Conservation (phyloP, 2,888 invertebrate species). For the Euspilapteryx auroguttella region DNA sequence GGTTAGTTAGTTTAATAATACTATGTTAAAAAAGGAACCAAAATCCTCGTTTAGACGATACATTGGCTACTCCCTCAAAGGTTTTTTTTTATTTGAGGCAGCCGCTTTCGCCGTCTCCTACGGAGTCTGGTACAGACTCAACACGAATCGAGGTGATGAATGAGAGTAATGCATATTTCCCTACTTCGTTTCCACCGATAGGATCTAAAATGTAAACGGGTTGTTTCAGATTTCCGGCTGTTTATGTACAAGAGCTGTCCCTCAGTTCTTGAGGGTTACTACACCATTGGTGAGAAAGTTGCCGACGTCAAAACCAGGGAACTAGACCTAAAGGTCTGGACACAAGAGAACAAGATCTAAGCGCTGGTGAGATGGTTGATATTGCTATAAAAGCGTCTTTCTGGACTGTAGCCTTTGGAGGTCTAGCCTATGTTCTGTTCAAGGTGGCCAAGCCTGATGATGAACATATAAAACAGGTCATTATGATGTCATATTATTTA, state of each 20-base stretch:
- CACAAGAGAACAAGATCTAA: constrained; percentile 49
- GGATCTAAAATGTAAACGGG: too few relatives aligned
- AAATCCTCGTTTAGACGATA: constrained; percentile 55
- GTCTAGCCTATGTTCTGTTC: constrained; percentile 64
- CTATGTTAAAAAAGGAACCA: constrained; percentile 70
- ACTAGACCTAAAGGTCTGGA: constrained; percentile 61
- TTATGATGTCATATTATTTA: constrained; percentile 23
- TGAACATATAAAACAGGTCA: constrained; percentile 57
- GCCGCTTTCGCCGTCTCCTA: constrained; percentile 62
- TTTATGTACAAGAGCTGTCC: constrained; percentile 70
- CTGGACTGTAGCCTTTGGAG: constrained; percentile 63
- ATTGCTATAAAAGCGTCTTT: constrained; percentile 50
- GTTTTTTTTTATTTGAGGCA: constrained; percentile 63
- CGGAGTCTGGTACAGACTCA: constrained; percentile 68
- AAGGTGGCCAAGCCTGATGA: constrained; percentile 55
- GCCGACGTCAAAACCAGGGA: constrained; percentile 54
- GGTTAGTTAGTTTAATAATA: constrained; percentile 16
- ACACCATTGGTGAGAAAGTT: constrained; percentile 67
- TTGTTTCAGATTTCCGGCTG: constrained; percentile 71
- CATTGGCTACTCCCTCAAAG: constrained; percentile 54
- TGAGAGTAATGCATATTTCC: too few relatives aligned
- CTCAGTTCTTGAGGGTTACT: constrained; percentile 68
- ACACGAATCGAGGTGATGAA: constrained; percentile 72
- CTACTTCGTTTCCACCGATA: too few relatives aligned
- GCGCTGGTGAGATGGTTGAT: constrained; percentile 43